Base-by-base conservation (phyloP, 1,140 invertebrate species). In the Venturia canescens region DNA sequence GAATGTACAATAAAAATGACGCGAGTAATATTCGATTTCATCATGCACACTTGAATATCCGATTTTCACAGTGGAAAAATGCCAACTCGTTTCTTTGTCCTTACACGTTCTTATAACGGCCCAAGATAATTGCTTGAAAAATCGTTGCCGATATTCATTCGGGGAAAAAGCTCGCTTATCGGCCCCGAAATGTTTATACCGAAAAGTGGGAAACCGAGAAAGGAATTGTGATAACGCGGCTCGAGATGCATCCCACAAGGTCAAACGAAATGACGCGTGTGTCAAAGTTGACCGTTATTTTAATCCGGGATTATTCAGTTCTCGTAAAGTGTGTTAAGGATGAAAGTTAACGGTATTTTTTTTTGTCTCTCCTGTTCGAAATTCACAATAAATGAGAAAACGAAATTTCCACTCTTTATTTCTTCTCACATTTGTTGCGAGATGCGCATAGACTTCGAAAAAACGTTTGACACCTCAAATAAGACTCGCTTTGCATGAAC, bases 301-400 rank as follows among this genome's bases (percentile, higher is more conserved):
- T 74, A 74, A 74, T 74, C 21, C 44, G 26, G 53, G 71, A 74
- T 53, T 29, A 74, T 53, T 29, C 27, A 53, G 31, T 21, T 74
- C n/a, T 53, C 50, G 53, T 23, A n/a, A 15, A 16, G 71, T 53
- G 11, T 16, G 71, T 21, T 53, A 23, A 26, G 23, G 3, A 7
- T 50, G 9, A 74, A 74, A 53, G 5, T 44, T 74, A 74, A 48
- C 71, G 71, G 71, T 50, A 74, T 74, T 71, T 48, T 71, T 38
- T 71, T 23, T n/a, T 44, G 29, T 69, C n/a, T 38, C 31, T 48
- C 69, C 27, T 31, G 69, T 74, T 44, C 31, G 11, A 48, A 38
- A 27, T 48, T 48, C 71, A 7, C 34, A 23, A 71, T 34, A 18
- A n/a, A 53, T 21, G 50, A n/a, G 11, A 7, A 18, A 53, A 53